Base-by-base conservation (phyloP, 1,140 invertebrate species). In the Bilobella aurantiaca region DNA sequence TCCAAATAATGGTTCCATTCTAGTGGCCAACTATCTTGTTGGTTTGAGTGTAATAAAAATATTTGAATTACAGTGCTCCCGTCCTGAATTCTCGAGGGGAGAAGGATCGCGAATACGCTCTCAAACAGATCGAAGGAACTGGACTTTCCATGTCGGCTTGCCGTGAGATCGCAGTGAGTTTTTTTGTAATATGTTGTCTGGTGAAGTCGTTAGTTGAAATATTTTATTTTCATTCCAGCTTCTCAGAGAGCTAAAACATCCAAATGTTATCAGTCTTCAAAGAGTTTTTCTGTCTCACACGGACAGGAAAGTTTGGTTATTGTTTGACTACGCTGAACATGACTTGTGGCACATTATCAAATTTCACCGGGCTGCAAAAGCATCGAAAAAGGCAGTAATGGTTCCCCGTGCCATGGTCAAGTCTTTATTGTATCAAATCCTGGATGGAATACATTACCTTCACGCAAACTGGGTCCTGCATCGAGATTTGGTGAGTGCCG, bases 311-410 rank as follows among this genome's bases (percentile, higher is more conserved):
- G 95, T 98, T 1, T 99, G 95, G 89, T 80, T 99, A 27, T 79
- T 99, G 30, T 97, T 99, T 82, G 96, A 99, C 77, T 99, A 96
- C 81, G 95, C 96, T 2, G 97, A 99, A 81, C 96, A 99, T 83
- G 97, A 99, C 83, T 78, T 99, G 27, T 99, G 97, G 96, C 96
- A 99, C 78, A 99, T 99, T 34, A 99, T 99, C 57, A 99, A 99
- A 80, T 98, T 94, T 78, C 96, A 99, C 78, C 82, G 97, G 77
- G 93, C 94, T 62, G 95, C 96, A 0, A 99, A 99, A 81, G 93
- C 93, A 18, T 97, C 93, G 75, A 98, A 99, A 76, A 98, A 98
- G 75, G 87, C 90, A 63, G 88, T 97, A 12, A 92, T 94, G 81
- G 37, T 97, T 18, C 93, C 96, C 12, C 95, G 93, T 77, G 91